Evolutionary conservation across 2,113 vertebrate species (phyloP).

Genomic region (Anthoscopus minutus): DNA sequence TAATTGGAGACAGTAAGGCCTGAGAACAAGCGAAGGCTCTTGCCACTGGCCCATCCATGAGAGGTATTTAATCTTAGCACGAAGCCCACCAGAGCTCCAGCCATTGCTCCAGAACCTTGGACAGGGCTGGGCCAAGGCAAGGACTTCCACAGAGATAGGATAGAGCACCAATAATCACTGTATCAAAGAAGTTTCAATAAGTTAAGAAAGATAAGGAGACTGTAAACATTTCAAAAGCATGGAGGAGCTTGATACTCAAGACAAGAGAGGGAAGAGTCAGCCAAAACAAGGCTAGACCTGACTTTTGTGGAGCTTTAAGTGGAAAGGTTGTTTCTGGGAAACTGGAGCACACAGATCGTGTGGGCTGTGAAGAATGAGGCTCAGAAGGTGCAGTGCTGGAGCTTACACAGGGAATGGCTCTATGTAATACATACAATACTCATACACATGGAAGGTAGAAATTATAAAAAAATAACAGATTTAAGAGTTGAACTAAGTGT

Average conservation of each 20-base stretch:
- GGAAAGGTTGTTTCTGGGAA: not conserved
- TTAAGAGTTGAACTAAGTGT: not conserved
- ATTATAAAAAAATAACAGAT: not conserved
- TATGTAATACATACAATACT: not conserved
- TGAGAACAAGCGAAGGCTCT: not conserved
- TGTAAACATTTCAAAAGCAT: not conserved
- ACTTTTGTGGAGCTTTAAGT: not conserved
- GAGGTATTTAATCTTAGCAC: fast-evolving
- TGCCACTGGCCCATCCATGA: not conserved
- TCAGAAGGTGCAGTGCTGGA: not conserved
- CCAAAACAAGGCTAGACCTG: not conserved
- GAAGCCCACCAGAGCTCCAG: not conserved
- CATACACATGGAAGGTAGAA: not conserved
- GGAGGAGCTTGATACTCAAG: not conserved
- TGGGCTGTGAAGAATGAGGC: not conserved
- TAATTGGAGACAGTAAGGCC: not conserved
- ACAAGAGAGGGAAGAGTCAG: not conserved
- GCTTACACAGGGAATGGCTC: not conserved
- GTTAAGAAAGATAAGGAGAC: not conserved
- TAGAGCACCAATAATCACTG: fast-evolving
- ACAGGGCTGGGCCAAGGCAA: not conserved
- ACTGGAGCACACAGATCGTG: fast-evolving
- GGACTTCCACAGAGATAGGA: fast-evolving
- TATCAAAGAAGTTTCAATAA: not conserved
- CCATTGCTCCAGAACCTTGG: not conserved